phyloP scores from a whole-genome alignment of 1,140 invertebrate species.

The Macrostomum lignano region DNA sequence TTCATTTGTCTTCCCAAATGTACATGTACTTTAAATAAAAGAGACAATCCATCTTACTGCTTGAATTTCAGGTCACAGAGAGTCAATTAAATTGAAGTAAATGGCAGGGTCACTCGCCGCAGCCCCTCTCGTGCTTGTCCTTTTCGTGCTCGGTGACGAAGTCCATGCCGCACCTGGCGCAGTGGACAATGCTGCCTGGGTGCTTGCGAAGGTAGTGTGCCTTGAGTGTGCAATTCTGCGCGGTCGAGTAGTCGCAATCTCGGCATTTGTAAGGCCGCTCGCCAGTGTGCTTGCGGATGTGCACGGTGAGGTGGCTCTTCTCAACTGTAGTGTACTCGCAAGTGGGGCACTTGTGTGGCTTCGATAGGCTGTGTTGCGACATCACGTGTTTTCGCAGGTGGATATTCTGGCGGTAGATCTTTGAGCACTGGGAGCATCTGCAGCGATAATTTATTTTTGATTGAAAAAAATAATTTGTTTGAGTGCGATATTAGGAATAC shows the following conservation, averaged over 20 bases:
- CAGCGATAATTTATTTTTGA: too few relatives aligned
- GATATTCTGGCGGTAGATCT: not conserved
- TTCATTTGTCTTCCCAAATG: too few relatives aligned
- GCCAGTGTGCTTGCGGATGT: slow-evolving; percentile 43
- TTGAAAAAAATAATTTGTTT: too few relatives aligned
- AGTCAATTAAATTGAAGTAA: too few relatives aligned
- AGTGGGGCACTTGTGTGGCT: not conserved
- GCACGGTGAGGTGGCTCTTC: slow-evolving; percentile 13
- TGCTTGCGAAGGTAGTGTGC: not conserved
- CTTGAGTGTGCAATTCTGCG: slow-evolving; percentile 2
- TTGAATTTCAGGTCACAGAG: too few relatives aligned
- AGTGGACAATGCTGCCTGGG: not conserved
- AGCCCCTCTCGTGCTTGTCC: not conserved
- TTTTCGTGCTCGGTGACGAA: slow-evolving; percentile 2
- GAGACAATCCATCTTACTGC: too few relatives aligned
- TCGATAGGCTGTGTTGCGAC: not conserved
- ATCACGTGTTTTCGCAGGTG: slow-evolving; percentile 3
- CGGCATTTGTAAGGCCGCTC: slow-evolving; percentile 63
- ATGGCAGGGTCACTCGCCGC: too few relatives aligned
- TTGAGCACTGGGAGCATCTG: not conserved
- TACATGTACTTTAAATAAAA: too few relatives aligned
- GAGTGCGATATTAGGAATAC: too few relatives aligned
- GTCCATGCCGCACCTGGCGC: not conserved
- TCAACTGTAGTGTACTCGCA: slow-evolving; percentile 1
- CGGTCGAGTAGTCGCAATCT: slow-evolving; percentile 36